Conservation (phyloP, 2,888 invertebrate species). For the Diabrotica balteata region DNA sequence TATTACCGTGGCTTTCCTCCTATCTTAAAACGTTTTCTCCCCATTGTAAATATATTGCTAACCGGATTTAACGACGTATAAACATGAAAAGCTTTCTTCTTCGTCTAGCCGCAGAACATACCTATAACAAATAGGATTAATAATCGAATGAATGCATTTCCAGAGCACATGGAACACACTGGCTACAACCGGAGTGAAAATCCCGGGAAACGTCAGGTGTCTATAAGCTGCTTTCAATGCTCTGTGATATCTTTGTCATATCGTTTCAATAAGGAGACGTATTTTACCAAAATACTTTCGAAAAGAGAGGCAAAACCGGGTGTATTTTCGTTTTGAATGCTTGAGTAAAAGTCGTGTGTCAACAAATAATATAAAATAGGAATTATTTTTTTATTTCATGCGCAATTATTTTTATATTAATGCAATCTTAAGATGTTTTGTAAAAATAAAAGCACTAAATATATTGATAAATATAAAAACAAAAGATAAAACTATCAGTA, state of each 20-base stretch:
- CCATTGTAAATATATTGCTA: neutral
- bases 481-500: too few species aligned
- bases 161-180: conserved; percentile 20
- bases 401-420: too few species aligned
- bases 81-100: conserved; percentile 18
- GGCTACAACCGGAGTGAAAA: conserved; percentile 10
- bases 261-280: conserved; percentile 1
- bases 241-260: conserved; percentile 13
- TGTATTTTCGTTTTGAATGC: too few species aligned
- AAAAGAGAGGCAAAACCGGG: neutral
- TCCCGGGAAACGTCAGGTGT: conserved; percentile 28
- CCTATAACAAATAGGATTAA: conserved; percentile 28
- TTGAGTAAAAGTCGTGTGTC: too few species aligned
- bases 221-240: conserved; percentile 25
- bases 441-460: too few species aligned
- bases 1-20: too few species aligned
- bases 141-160: conserved; percentile 24
- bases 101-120: conserved; percentile 22
- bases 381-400: too few species aligned
- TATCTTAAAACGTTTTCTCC: neutral
- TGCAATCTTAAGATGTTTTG: too few species aligned
- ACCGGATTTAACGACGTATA: conserved; percentile 19
- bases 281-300: conserved; percentile 10
- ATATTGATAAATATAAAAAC: too few species aligned
- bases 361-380: too few species aligned